phyloP scores from a whole-genome alignment of 2,113 vertebrate genomes.

The Piprites chloris region DNA sequence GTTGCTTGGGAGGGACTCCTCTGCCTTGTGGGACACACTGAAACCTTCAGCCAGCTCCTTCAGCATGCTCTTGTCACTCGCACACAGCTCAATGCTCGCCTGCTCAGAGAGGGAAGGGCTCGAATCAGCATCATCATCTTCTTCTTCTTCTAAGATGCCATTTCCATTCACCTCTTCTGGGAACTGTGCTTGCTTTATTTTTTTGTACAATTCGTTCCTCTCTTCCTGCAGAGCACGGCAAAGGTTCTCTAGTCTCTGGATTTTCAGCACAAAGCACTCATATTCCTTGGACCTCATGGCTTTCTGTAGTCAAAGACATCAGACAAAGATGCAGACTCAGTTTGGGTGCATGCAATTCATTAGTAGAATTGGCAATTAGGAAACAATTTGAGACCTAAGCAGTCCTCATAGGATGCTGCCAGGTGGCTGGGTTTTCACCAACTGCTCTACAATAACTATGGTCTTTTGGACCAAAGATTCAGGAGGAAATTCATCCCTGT shows the following conservation, averaged over 20 bases:
- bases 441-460: background rate
- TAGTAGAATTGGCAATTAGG: background rate
- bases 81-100: background rate
- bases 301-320: conserved; percentile 72
- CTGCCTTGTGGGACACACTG: conserved; percentile 58
- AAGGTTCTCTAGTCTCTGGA: conserved; percentile 90
- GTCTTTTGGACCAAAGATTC: background rate
- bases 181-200: conserved; percentile 85
- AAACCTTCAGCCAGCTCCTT: conserved; percentile 80
- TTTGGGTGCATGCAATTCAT: background rate
- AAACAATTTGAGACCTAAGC: background rate
- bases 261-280: conserved; percentile 88
- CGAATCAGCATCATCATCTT: background rate
- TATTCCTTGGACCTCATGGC: conserved; percentile 84
- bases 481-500: background rate
- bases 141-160: conserved; percentile 60
- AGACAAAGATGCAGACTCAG: background rate
- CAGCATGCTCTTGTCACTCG: conserved; percentile 71
- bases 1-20: background rate
- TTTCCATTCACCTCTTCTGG: conserved; percentile 35
- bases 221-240: conserved; percentile 92
- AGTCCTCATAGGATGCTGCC: background rate
- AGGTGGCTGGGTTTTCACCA: background rate
- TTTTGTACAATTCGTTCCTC: conserved; percentile 85
- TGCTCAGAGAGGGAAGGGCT: background rate